Evolutionary conservation across 1,140 invertebrate species (phyloP).

Genomic region (Drosophila arawakana): DNA sequence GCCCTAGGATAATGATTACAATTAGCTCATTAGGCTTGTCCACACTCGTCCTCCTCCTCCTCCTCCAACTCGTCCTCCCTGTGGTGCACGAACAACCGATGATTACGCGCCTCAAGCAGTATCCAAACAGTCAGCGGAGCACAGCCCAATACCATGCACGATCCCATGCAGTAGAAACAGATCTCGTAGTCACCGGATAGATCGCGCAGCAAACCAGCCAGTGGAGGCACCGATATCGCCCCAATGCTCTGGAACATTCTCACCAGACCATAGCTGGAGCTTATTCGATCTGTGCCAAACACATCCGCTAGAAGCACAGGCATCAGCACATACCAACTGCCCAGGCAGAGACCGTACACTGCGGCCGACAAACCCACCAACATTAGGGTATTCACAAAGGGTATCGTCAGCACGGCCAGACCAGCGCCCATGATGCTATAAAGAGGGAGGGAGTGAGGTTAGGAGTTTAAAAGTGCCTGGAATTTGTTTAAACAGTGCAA

Average conservation of each 20-base stretch:
- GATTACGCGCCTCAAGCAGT: conserved; percentile 72
- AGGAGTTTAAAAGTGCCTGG: not conserved
- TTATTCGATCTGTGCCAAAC: conserved; percentile 90
- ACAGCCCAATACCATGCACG: conserved; percentile 90
- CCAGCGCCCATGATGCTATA: conserved; percentile 89
- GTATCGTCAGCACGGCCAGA: conserved; percentile 88
- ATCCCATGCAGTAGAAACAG: conserved; percentile 91
- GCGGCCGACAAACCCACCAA: conserved; percentile 87
- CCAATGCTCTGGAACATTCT: conserved; percentile 91
- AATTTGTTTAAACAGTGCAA: not conserved
- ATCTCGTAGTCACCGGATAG: conserved; percentile 89
- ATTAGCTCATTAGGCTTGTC: conserved; percentile 48
- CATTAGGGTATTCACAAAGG: conserved; percentile 88
- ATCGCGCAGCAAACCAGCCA: conserved; percentile 88
- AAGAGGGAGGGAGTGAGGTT: conserved; percentile 16
- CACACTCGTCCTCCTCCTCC: conserved; percentile 69
- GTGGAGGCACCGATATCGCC: conserved; percentile 89
- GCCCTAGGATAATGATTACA: not conserved
- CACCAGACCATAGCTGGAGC: conserved; percentile 90
- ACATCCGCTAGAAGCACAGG: conserved; percentile 90
- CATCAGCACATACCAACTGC: conserved; percentile 90
- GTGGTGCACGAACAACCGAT: conserved; percentile 66
- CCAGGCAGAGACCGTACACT: conserved; percentile 89
- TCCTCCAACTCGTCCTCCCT: conserved; percentile 44
- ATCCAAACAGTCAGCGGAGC: conserved; percentile 86